Percentiles rank a stretch among this genome's conserved stretches.
These are phyloP conservation scores for Oncorhynchus masou DNA, from an alignment of 2,113 vertebrate species.

Conservation along the genomic window DNA sequence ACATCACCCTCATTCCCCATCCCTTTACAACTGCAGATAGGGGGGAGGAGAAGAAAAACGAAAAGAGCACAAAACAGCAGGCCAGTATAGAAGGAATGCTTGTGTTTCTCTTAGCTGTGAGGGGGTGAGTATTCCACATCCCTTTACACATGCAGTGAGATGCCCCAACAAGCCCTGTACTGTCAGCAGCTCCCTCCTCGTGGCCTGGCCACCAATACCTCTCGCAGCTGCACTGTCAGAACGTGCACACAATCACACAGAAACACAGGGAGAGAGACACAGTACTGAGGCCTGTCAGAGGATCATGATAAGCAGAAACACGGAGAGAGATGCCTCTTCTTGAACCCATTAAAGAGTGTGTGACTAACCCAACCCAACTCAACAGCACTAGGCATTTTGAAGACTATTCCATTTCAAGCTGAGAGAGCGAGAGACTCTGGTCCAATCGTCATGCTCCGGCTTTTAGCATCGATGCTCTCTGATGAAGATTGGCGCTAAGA, in stretches of 20 bases:
- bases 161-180: constrained; percentile 33
- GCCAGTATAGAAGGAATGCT: constrained; percentile 8
- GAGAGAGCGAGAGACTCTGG: constrained; percentile 28
- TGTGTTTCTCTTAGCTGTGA: constrained; percentile 1
- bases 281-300: neutral
- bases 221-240: neutral
- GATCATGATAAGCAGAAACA: constrained; percentile 12
- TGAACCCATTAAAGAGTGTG: constrained; percentile 25
- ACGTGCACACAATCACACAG: neutral
- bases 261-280: neutral
- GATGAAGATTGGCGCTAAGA: too few species aligned
- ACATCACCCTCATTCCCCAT: too few species aligned
- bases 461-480: neutral
- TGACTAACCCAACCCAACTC: constrained; percentile 32
- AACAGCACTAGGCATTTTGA: constrained; percentile 19
- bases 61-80: too few species aligned
- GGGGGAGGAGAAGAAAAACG: too few species aligned
- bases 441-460: constrained; percentile 1
- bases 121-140: constrained; percentile 37
- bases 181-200: constrained; percentile 10
- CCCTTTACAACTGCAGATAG: too few species aligned
- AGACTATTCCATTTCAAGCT: constrained; percentile 41
- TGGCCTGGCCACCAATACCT: neutral
- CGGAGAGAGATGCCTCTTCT: constrained; percentile 2
- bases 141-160: constrained; percentile 35